Base-by-base conservation (phyloP, 2,113 vertebrate genomes). In the Xiphias gladius region DNA sequence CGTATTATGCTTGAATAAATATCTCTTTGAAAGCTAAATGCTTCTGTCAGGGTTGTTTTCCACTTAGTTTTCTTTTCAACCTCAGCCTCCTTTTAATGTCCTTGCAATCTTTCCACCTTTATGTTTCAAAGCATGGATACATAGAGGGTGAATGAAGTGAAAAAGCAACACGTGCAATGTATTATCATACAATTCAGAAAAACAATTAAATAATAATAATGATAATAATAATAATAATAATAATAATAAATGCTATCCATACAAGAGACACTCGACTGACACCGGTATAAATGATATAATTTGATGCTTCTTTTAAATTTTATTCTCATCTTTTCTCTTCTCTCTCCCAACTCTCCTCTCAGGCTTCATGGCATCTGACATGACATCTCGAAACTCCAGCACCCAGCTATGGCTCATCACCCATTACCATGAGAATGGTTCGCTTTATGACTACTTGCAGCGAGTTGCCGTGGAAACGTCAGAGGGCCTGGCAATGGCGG, bases 351-450 rank as follows among this genome's bases (percentile, higher is more conserved):
- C 84, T 70, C 22, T 43, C 24, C 67, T 64, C 52, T 39, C 88
- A 96, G 96, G 95, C 37, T 96, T 96, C 91, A 96, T 95, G 94
- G 96, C 95, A 1, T 96, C 96, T 0, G 96, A 96, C 90, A 96
- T 96, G 96, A 96, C 96, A 1, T 96, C 96, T 10, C 94, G 95
- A 17, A 96, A 96, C 93, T 96, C 96, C 80, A 96, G 95, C 95
- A 96, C 96, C 10, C 96, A 96, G 92, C 95, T 96, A 84, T 96
- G 96, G 96, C 94, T 96, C 77, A 96, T 96, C 93, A 96, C 96
- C 10, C 95, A 96, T 67, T 96, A 96, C 89, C 95, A 96, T 19
- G 95, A 96, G 85, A 94, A 96, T 54, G 96, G 96, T 37, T 96
- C 96, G 0, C 95, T 96, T 10, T 96, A 96, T 57, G 95, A 96